A percentile compares a stretch with the other conserved stretches of the same genome.
Conservation (phyloP, 2,113 vertebrate species). For the Charina bottae region DNA sequence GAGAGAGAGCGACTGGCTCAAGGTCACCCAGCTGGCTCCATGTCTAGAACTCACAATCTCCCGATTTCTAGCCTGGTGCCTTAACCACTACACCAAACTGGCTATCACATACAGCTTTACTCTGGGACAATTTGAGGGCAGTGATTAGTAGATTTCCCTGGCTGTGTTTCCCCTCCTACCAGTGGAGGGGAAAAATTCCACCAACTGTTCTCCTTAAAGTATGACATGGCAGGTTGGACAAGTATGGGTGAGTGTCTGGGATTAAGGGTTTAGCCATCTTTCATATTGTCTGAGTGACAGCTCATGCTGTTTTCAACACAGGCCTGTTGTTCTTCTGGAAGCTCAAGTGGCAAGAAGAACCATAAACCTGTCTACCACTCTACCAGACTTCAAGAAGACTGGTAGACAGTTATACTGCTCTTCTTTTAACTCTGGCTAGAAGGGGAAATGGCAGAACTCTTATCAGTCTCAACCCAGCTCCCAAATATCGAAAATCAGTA, state of each 20-base stretch:
- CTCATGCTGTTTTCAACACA: not conserved
- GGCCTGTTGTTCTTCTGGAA: not conserved
- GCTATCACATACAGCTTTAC: not conserved
- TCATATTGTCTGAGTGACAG: not conserved
- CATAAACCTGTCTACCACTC: not conserved
- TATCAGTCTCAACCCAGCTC: not conserved
- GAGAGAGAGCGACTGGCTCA: not conserved
- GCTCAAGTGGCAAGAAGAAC: not conserved
- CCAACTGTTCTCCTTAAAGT: not conserved
- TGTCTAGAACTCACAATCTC: not conserved
- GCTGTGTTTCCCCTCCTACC: not conserved
- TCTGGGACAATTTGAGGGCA: not conserved
- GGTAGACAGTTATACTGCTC: not conserved
- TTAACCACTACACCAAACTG: not conserved
- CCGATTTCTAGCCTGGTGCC: not conserved
- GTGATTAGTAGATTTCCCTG: not conserved
- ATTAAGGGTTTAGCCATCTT: slow-evolving; percentile 1
- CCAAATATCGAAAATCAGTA: not conserved
- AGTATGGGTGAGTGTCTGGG: not conserved
- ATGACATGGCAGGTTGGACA: not conserved
- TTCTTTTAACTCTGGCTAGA: not conserved
- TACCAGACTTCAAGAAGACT: not conserved
- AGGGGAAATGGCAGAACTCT: not conserved
- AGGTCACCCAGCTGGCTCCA: not conserved
- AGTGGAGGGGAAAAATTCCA: not conserved